Conservation (phyloP, 1,140 invertebrate species). For the Drosophila ercepeae region DNA sequence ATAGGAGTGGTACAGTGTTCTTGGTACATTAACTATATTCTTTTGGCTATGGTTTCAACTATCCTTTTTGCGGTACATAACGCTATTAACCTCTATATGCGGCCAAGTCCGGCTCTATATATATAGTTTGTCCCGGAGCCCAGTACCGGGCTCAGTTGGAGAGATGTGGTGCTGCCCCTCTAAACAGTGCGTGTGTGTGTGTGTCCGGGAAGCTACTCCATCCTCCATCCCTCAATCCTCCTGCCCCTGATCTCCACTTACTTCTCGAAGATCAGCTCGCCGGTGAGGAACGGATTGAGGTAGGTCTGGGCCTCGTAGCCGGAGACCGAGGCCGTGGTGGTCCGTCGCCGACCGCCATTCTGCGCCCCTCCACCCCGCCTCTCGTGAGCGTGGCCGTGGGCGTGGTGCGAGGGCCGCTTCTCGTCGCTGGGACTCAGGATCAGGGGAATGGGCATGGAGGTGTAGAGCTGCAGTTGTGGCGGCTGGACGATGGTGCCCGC, state of each 20-base stretch:
- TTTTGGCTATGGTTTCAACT: slow-evolving; percentile 43
- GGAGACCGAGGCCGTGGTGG: slow-evolving; percentile 67
- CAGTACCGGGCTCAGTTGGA: slow-evolving; percentile 5
- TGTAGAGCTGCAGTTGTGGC: slow-evolving; percentile 67
- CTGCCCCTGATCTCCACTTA: slow-evolving; percentile 28
- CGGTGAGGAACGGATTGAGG: slow-evolving; percentile 79
- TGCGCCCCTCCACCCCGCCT: slow-evolving; percentile 41
- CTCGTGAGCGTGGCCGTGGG: slow-evolving; percentile 63
- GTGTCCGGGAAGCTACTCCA: slow-evolving; percentile 6
- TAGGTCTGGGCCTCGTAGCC: slow-evolving; percentile 79
- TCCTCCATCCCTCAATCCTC: not conserved
- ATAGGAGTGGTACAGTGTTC: slow-evolving; percentile 7
- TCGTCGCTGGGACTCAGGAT: slow-evolving; percentile 78
- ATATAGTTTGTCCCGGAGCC: slow-evolving; percentile 9
- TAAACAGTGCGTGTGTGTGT: slow-evolving; percentile 20
- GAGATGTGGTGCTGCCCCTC: slow-evolving; percentile 26
- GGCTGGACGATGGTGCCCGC: slow-evolving; percentile 70
- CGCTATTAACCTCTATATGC: slow-evolving; percentile 41
- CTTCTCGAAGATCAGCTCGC: slow-evolving; percentile 81
- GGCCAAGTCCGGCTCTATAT: slow-evolving; percentile 15
- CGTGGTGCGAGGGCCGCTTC: slow-evolving; percentile 65
- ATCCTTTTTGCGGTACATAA: slow-evolving; percentile 35
- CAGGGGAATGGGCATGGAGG: slow-evolving; percentile 78
- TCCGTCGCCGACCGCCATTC: slow-evolving; percentile 51
- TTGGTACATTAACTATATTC: slow-evolving; percentile 29